phyloP scores from a whole-genome alignment of 2,113 vertebrate genomes.

The Octodon degus region DNA sequence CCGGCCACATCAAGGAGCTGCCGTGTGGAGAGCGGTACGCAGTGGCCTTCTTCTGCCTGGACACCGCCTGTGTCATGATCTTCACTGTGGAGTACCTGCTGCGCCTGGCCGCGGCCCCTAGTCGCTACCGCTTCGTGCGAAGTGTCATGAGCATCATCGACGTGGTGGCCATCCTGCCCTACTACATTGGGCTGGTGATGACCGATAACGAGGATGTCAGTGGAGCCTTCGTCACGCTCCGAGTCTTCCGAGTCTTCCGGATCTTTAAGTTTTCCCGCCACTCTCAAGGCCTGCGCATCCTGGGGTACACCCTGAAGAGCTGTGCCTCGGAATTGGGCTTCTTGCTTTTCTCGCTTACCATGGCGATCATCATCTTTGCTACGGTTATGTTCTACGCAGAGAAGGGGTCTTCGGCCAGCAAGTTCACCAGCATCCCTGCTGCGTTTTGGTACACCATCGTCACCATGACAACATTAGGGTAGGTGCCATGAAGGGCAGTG shows the following conservation, averaged over 20 bases:
- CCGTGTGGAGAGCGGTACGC: slow-evolving; percentile 96
- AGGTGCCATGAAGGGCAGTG: slow-evolving; percentile 84
- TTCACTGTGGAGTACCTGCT: slow-evolving; percentile 97
- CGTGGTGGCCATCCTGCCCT: slow-evolving; percentile 98
- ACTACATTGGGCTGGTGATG: slow-evolving; percentile 98
- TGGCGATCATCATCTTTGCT: slow-evolving; percentile 99
- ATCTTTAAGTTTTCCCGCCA: slow-evolving; percentile 99
- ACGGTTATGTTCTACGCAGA: slow-evolving; percentile 99
- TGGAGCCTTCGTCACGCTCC: slow-evolving; percentile 97
- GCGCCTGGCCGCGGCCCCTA: slow-evolving; percentile 94
- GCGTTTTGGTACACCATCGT: slow-evolving; percentile 99
- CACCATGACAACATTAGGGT: slow-evolving; percentile 99
- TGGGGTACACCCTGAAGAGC: slow-evolving; percentile 97
- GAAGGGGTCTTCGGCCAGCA: slow-evolving; percentile 95
- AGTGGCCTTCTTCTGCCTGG: slow-evolving; percentile 98
- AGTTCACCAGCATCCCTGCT: slow-evolving; percentile 98
- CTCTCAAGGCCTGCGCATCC: slow-evolving; percentile 96
- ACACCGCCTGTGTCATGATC: slow-evolving; percentile 99
- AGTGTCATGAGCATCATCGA: slow-evolving; percentile 99
- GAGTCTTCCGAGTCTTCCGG: slow-evolving; percentile 97
- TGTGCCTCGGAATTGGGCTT: slow-evolving; percentile 99
- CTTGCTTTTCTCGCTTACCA: slow-evolving; percentile 98
- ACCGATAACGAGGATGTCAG: slow-evolving; percentile 98
- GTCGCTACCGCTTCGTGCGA: slow-evolving; percentile 94
- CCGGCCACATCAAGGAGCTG: slow-evolving; percentile 87